Percentiles rank a stretch among this genome's conserved stretches.
Conservation (phyloP, 2,113 vertebrate genomes). For the Daphoenositta chrysoptera region DNA sequence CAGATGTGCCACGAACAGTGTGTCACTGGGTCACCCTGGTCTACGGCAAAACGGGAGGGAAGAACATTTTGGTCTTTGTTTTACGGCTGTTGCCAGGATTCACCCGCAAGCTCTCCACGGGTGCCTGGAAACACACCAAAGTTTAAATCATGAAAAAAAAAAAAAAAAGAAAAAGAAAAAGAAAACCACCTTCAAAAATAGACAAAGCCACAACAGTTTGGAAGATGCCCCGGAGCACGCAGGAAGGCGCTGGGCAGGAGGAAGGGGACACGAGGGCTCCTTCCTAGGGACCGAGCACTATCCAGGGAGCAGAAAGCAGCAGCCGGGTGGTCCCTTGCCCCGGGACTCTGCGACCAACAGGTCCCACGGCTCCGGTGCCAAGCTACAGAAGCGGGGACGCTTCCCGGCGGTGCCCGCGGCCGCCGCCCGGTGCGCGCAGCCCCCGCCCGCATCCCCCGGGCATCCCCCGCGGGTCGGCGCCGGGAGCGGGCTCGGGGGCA, state of each 20-base stretch:
- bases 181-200: background rate
- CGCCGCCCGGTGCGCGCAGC: background rate
- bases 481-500: too few species aligned
- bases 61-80: constrained; percentile 1
- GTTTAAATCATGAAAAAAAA: background rate
- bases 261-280: background rate
- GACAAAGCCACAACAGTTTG: background rate
- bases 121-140: constrained; percentile 3
- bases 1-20: rapidly evolving
- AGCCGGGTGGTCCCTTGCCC: background rate
- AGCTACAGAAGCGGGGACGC: background rate
- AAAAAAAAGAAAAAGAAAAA: too few species aligned
- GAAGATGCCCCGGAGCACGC: background rate
- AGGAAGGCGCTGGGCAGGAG: background rate
- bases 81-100: background rate
- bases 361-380: background rate
- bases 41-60: background rate
- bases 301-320: background rate
- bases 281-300: background rate
- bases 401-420: background rate
- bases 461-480: background rate
- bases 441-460: background rate
- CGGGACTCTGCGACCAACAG: background rate
- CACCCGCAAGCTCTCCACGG: background rate
- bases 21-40: background rate